A percentile compares a stretch with the other conserved stretches of the same genome.
Evolutionary conservation across 2,888 invertebrate genomes (phyloP).

Genomic region (Byasa hedistus): DNA sequence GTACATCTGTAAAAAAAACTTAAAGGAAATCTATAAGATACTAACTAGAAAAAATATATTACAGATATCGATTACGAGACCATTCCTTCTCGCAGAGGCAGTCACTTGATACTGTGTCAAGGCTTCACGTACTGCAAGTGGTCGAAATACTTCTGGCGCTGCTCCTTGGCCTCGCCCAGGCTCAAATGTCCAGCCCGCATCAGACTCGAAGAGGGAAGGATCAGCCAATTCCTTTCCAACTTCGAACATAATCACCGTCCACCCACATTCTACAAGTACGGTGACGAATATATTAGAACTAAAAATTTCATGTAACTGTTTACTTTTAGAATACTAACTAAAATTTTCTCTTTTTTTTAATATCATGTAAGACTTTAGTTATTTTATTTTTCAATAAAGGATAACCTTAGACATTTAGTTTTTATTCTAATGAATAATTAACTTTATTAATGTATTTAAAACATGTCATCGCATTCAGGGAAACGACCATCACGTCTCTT

Average conservation of each 20-base stretch:
- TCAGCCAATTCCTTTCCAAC: constrained; percentile 4
- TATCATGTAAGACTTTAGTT: constrained; percentile 1
- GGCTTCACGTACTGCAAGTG: constrained; percentile 32
- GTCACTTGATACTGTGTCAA: constrained; percentile 16
- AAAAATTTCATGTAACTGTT: neutral
- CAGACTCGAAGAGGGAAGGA: constrained; percentile 9
- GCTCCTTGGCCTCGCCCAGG: constrained; percentile 22
- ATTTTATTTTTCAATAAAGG: neutral
- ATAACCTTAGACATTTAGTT: neutral
- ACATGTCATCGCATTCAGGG: too few species aligned
- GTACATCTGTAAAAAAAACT: neutral
- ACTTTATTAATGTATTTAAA: too few species aligned
- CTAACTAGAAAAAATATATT: neutral
- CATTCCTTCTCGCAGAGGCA: constrained; percentile 15
- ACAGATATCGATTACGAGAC: constrained; percentile 24
- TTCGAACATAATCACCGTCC: constrained; percentile 18
- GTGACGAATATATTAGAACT: constrained; percentile 1
- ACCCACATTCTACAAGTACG: constrained; percentile 6
- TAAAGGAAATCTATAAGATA: neutral
- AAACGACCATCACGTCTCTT: too few species aligned
- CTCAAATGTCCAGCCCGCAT: constrained; percentile 23
- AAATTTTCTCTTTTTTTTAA: neutral
- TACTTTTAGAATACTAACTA: neutral
- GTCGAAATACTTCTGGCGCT: constrained; percentile 29
- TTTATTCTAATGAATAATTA: neutral